Evolutionary conservation across 2,888 invertebrate genomes (phyloP).

Genomic region (Dicyrtoma fusca): DNA sequence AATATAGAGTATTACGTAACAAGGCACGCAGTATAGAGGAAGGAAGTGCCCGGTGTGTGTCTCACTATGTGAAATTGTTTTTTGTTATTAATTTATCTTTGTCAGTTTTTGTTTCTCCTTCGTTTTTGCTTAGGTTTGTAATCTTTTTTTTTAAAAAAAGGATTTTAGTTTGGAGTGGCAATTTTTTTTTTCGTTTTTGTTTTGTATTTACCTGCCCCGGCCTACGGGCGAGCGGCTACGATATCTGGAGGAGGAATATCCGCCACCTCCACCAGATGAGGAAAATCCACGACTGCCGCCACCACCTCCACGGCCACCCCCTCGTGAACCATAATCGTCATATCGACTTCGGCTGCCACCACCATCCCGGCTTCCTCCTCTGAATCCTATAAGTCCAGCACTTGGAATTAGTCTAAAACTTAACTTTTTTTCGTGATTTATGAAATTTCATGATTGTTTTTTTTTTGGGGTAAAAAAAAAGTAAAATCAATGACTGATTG

Average conservation of each 20-base stretch:
- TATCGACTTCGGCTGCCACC: slow-evolving; percentile 57
- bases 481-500: no score
- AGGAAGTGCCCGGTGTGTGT: slow-evolving; percentile 31
- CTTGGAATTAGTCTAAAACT: slow-evolving; percentile 24
- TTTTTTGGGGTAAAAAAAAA: no score
- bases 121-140: neutral
- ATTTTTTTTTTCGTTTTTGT: slow-evolving; percentile 3
- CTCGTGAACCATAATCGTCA: slow-evolving; percentile 39
- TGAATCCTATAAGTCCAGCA: slow-evolving; percentile 36
- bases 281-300: slow-evolving; percentile 46
- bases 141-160: neutral
- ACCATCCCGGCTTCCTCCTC: slow-evolving; percentile 60
- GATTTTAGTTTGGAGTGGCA: neutral
- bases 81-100: neutral
- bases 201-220: slow-evolving; percentile 62
- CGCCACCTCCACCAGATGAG: slow-evolving; percentile 58
- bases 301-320: slow-evolving; percentile 39
- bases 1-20: no score
- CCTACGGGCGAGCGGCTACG: slow-evolving; percentile 64
- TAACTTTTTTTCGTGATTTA: neutral
- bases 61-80: slow-evolving; percentile 19
- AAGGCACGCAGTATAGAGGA: neutral
- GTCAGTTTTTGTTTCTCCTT: slow-evolving; percentile 10
- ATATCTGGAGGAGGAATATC: slow-evolving; percentile 61
- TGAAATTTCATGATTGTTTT: no score